A percentile compares a stretch with the other conserved stretches of the same genome.
Conservation (phyloP, 2,797 vertebrate genomes). For the Balearica regulorum region DNA sequence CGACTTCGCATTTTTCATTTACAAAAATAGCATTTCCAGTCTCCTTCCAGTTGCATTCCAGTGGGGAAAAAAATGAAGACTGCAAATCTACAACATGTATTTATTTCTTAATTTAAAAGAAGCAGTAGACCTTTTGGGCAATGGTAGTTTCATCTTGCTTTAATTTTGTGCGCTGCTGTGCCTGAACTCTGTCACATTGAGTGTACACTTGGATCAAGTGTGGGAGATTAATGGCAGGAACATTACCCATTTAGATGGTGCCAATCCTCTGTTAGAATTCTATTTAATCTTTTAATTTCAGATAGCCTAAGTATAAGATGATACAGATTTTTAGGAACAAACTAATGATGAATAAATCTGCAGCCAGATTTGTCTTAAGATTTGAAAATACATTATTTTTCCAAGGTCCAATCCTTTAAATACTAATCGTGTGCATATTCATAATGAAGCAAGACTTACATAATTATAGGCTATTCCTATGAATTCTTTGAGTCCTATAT, state of each 20-base stretch:
- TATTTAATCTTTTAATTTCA: conserved; percentile 7
- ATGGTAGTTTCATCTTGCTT: not conserved
- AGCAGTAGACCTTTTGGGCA: not conserved
- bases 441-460: not conserved
- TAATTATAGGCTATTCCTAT: not conserved
- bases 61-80: not conserved
- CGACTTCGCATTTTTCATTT: not conserved
- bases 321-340: not conserved
- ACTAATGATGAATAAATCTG: not conserved
- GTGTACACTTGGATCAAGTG: not conserved
- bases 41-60: not conserved
- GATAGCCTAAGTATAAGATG: not conserved
- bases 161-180: not conserved
- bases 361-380: not conserved
- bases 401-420: not conserved
- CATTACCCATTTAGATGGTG: not conserved
- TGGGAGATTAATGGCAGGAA: not conserved
- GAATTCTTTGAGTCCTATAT: not conserved
- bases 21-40: not conserved
- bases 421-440: not conserved
- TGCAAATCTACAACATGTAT: not conserved
- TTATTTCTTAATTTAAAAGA: not conserved
- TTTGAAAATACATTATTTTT: not conserved
- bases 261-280: conserved; percentile 9
- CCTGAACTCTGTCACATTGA: not conserved